Percentiles rank a stretch among this genome's conserved stretches.
phyloP scores from a whole-genome alignment of 1,140 invertebrate species.

The Tetramorium alpestre region DNA sequence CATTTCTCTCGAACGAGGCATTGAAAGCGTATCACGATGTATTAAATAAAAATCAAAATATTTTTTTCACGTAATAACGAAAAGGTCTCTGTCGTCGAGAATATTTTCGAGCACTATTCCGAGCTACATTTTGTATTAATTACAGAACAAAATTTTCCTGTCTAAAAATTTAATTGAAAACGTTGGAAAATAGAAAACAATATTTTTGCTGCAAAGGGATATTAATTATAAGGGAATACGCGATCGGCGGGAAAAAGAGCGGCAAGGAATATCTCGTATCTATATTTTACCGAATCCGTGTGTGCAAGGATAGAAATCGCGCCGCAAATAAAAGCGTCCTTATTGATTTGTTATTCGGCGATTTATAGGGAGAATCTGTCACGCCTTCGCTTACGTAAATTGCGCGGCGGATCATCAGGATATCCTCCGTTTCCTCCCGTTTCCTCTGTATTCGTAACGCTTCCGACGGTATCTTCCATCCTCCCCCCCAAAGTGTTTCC shows the following conservation, averaged over 20 bases:
- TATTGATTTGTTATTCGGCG: conserved; percentile 54
- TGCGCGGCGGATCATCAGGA: neutral
- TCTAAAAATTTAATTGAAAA: neutral
- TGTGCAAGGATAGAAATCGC: neutral
- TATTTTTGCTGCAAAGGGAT: neutral
- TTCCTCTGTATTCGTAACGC: neutral
- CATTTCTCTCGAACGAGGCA: neutral
- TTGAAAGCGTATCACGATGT: too few relatives aligned
- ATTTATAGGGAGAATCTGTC: conserved; percentile 38
- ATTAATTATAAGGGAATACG: conserved; percentile 38
- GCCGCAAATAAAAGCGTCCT: conserved; percentile 19
- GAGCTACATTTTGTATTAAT: neutral
- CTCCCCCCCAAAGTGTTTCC: neutral
- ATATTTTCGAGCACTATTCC: neutral
- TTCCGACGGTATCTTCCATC: neutral
- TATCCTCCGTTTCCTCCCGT: conserved; percentile 19
- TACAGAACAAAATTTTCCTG: neutral
- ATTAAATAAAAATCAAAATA: neutral
- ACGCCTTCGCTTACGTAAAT: neutral
- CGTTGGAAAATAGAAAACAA: neutral
- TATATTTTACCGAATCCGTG: conserved; percentile 4
- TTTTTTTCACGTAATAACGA: neutral
- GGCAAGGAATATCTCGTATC: neutral
- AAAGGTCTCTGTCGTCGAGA: neutral
- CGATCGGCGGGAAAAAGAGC: conserved; percentile 12